Evolutionary conservation across 2,113 vertebrate species (phyloP), one percentile per base, ranked within the genome.

Genomic region (Zosterops hypoxanthus): DNA sequence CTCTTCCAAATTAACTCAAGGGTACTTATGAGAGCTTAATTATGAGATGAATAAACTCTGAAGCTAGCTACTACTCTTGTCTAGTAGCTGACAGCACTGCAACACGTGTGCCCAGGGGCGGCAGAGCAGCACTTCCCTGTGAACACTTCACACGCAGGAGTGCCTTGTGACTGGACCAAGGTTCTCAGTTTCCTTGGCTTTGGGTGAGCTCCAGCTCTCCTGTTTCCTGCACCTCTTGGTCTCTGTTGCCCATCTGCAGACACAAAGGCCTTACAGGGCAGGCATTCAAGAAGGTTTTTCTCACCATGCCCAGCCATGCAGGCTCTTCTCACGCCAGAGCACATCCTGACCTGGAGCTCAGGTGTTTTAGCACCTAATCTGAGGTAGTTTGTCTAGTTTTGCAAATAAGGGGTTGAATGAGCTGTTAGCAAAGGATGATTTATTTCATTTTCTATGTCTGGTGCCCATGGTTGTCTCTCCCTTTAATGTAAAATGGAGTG

Each of bases 1-100:
- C 70, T 81, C 64, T 79, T 90, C 41, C 23, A 44, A 95, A 95
- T 94, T 96, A 94, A 80, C 36, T 93, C 47, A 29, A 95, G 92
- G 12, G 44, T 94, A 34, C 90, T 97, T 95, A 56, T 2, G 31
- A 87, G 77, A 90, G 88, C 71, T 90, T 92, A 91, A 91, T 96
- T 91, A 91, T 9, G 18, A 82, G 71, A 53, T 44, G 4, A 73
- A 55, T 90, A 64, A 86, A 86, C 55, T 93, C 57, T 53, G 76
- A 85, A 88, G 42, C n/a, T 60, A 39, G 55, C 39, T 78, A 3
- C 28, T 53, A 5, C 84, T 46, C n/a, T n/a, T 86, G 60, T 41
- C 50, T 63, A 33, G 34, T 65, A 26, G 44, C 31, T 83, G 31
- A 11, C 22, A 75, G 46, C 19, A 9, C 29, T 52, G 70, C 12